Conservation (phyloP, 2,888 invertebrate species). For the Idaea straminata region DNA sequence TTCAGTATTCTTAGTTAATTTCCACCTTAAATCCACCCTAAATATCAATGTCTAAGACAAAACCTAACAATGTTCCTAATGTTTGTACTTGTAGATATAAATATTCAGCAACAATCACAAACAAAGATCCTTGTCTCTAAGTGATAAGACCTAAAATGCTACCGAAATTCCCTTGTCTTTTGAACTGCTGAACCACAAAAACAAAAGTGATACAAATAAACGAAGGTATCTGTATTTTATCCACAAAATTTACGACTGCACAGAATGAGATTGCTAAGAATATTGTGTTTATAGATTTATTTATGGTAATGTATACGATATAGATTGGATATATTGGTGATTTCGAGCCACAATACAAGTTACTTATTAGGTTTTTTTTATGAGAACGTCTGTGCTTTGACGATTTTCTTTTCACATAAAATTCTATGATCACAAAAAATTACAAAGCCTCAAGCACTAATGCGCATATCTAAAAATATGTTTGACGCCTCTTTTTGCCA, state of each 20-base stretch:
- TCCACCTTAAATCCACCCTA: too few relatives aligned
- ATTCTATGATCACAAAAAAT: not conserved
- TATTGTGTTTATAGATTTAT: conserved; percentile 31
- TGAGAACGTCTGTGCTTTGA: not conserved
- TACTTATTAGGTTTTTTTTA: not conserved
- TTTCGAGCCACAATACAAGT: not conserved
- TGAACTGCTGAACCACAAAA: not conserved
- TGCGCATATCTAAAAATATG: not conserved
- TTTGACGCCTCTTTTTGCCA: not conserved
- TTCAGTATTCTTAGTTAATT: too few relatives aligned
- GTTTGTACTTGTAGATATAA: not conserved
- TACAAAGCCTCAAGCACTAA: not conserved
- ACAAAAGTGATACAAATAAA: not conserved
- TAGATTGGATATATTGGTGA: not conserved
- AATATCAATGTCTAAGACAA: too few relatives aligned
- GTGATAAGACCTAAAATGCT: not conserved
- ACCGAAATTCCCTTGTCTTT: not conserved
- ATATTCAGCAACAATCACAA: not conserved
- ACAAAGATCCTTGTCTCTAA: not conserved
- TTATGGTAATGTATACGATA: conserved; percentile 9
- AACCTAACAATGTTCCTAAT: not conserved
- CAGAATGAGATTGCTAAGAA: conserved; percentile 31
- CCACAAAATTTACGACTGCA: conserved; percentile 29
- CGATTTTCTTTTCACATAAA: conserved; percentile 1
- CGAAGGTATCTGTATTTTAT: conserved; percentile 26